Base-by-base conservation (phyloP, 2,888 invertebrate species). In the Alloscopus bannaensis region DNA sequence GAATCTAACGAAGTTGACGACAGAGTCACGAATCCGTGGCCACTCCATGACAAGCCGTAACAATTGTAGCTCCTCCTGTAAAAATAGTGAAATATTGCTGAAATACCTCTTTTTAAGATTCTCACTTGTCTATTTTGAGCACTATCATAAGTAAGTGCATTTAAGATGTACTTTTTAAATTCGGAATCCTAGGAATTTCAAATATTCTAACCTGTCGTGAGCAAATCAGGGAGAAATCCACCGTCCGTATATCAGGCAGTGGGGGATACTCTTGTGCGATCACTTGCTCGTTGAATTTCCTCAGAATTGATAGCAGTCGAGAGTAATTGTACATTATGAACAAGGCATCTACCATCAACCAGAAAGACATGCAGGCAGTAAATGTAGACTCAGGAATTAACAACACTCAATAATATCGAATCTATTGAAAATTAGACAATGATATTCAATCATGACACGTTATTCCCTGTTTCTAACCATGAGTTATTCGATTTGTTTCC, bases 51-150 rank as follows among this genome's bases (percentile, higher is more conserved):
- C 6, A 2, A 81, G 18, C 6, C 68, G 45, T 0, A 83, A 11
- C 3, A 84, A 50, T 8, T 65, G 40, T 13, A 81, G n/a, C 60
- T 84, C 84, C 45, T 80, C 77, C 83, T 83, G 31, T 20, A 18
- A 78, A 62, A 55, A 65, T 31, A 50, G 1, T 50, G 11, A 59
- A 59, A 8, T 55, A 50, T 20, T 29, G 13, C n/a, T 47, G n/a
- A 47, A 47, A 6, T n/a, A 13, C 18, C 6, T 47, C n/a, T 13
- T 36, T 36, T 36, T n/a, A n/a, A n/a, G n/a, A n/a, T n/a, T n/a
- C n/a, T n/a, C n/a, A n/a, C n/a, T n/a, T n/a, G n/a, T n/a, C n/a
- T n/a, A n/a, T n/a, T n/a, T n/a, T n/a, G n/a, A n/a, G n/a, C n/a
- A n/a, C 36, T 13, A 36, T 13, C 36, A 36, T 13, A 18, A 47